Base-by-base conservation (phyloP, 2,113 vertebrate species). In the Psittacula cyanocephala region DNA sequence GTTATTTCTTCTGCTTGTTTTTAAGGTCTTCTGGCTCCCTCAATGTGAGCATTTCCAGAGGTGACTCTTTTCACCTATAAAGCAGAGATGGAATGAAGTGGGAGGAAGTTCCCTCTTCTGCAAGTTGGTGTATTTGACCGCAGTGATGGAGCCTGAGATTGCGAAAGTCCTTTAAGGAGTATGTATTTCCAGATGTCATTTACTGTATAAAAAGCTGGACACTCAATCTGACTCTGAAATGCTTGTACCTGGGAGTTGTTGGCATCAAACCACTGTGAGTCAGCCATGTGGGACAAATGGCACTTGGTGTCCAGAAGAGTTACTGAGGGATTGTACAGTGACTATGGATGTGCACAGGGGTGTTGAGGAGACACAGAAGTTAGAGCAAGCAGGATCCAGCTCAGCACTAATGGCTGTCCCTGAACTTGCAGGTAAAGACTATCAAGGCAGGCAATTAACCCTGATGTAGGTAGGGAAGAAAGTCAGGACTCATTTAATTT, bases 41-140 rank as follows among this genome's bases (percentile, higher is more conserved):
- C 31, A n/a, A 17, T 11, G 9, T 19, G 41, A 59, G 3, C 0
- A 0, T 43, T 80, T 65, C 63, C 23, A 29, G n/a, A 62, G 20
- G 4, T 28, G 35, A 43, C 4, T 31, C 6, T 49, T 37, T 53
- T 33, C 0, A 3, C 23, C 37, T 0, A 0, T 12, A 39, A 31
- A 65, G 41, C 39, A 80, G 44, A 80, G 17, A 47, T 35, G 25
- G 41, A 47, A 86, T 43, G 49, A 69, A 78, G n/a, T 0, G 1
- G 67, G 7, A 85, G 20, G 44, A 68, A 44, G 24, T 27, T 91
- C 28, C 23, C 17, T 6, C 29, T 81, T 89, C 33, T 57, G 7
- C 76, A 70, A 67, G 55, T 59, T 33, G 5, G 8, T 53, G 31
- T 28, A 13, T 80, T 68, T 63, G 37, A 47, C 64, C 13, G 14